Base-by-base conservation (phyloP, 2,113 vertebrate species). In the Urocynchramus pylzowi region DNA sequence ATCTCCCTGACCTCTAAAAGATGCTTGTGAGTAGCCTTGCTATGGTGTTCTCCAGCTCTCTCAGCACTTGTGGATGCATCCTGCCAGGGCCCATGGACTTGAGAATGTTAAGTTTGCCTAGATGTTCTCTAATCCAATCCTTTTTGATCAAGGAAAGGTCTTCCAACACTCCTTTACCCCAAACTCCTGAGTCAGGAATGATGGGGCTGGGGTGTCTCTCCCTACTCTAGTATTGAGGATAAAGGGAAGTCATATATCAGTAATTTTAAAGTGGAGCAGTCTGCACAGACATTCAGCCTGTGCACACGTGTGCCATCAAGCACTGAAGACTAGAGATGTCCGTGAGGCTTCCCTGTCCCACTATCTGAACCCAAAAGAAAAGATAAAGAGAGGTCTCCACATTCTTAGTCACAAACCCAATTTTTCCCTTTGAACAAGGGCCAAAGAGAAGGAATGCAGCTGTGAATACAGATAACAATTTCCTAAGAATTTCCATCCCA, bases 241-340 rank as follows among this genome's bases (percentile, higher is more conserved):
- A 61, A 67, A 75, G 21, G 13, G 24, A 74, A 9, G 28, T 9
- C 14, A 30, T 33, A 35, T 73, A n/a, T 21, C 39, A 69, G 13
- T n/a, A 77, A 45, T n/a, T 60, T 20, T 53, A 6, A 74, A 83
- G 31, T 7, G 28, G 26, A 70, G 50, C 11, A 63, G 18, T 65
- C 61, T 60, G 31, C 35, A 19, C 13, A 60, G 41, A 70, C 16
- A 31, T n/a, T 60, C 22, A 45, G 41, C 9, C 41, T 42, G 5
- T 26, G 24, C 9, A 65, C 0, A 0, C 4, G 1, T 7, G 10
- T 41, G 33, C 23, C 47, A 39, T 11, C 35, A 75, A 75, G 23
- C 33, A 60, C 10, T 5, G 30, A 39, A 42, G 31, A 77, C 13
- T n/a, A 31, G 12, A 11, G 18, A 16, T 33, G 49, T 27, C 30